Evolutionary conservation across 2,797 vertebrate genomes (phyloP).

Genomic region (Galaxias olidus): DNA sequence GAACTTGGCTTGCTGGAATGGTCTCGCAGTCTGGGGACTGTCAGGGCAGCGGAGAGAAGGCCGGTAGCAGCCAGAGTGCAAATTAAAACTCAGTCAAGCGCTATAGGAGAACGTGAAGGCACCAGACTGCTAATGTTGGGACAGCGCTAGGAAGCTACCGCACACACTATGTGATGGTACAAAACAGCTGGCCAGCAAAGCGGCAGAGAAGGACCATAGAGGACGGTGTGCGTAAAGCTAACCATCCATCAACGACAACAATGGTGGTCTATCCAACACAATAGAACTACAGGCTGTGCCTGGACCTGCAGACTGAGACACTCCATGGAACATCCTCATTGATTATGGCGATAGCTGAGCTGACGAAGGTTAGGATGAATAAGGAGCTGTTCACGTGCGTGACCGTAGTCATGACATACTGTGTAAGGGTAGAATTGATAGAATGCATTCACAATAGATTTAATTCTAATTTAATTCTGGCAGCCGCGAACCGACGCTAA

Average conservation of each 20-base stretch:
- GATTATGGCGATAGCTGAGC: background rate
- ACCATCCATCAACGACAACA: no score
- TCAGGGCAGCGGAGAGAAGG: constrained; percentile 34
- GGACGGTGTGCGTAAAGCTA: no score
- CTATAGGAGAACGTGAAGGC: constrained; percentile 23
- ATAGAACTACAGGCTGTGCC: no score
- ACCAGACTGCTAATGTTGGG: constrained; percentile 49
- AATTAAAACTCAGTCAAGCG: constrained; percentile 60
- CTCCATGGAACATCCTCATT: background rate
- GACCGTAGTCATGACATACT: background rate
- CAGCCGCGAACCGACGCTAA: constrained; percentile 15
- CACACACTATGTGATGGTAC: constrained; percentile 5
- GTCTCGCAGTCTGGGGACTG: constrained; percentile 27
- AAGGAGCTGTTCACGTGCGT: no score
- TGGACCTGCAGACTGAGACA: background rate
- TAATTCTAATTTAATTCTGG: background rate
- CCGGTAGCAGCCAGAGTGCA: constrained; percentile 30
- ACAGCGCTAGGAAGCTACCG: constrained; percentile 3
- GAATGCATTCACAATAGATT: no score
- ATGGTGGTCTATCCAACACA: no score
- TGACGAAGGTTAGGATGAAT: no score
- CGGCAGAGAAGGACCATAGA: background rate
- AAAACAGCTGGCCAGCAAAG: background rate
- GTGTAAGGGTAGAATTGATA: background rate
- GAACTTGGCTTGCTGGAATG: constrained; percentile 7